Evolutionary conservation across 2,113 vertebrate species (phyloP).

Genomic region (Nematolebias whitei): DNA sequence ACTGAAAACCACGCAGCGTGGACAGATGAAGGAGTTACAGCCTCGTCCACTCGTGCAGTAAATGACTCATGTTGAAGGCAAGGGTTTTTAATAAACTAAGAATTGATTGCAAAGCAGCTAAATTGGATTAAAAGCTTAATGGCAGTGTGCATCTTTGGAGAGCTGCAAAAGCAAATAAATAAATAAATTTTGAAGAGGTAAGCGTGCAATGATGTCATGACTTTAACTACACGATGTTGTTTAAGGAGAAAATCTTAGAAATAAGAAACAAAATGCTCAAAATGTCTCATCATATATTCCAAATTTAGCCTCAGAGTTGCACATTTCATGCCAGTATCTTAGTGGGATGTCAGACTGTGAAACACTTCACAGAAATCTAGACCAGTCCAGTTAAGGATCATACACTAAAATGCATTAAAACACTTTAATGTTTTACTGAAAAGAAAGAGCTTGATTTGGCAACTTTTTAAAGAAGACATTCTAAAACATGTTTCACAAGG

Average conservation of each 20-base stretch:
- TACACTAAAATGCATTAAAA: too few species aligned
- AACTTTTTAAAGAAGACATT: too few species aligned
- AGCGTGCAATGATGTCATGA: slow-evolving; percentile 42
- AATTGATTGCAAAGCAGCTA: slow-evolving; percentile 25
- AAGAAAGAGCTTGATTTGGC: too few species aligned
- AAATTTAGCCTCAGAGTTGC: too few species aligned
- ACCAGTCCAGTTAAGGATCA: not conserved
- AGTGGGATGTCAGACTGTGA: not conserved
- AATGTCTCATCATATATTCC: too few species aligned
- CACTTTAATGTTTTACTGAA: too few species aligned
- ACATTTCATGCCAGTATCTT: too few species aligned
- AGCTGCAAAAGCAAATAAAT: slow-evolving; percentile 16
- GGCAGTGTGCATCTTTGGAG: slow-evolving; percentile 27
- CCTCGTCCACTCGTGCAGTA: slow-evolving; percentile 22
- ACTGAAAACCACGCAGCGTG: slow-evolving; percentile 23
- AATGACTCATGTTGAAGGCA: slow-evolving; percentile 31
- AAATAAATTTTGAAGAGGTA: slow-evolving; percentile 12
- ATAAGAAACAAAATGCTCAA: slow-evolving; percentile 7
- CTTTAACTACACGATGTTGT: too few species aligned
- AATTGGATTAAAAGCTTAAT: slow-evolving; percentile 31
- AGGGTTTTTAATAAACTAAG: slow-evolving; percentile 27
- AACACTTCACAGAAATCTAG: not conserved
- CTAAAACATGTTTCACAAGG: too few species aligned
- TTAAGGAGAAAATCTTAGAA: too few species aligned
- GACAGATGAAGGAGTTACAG: slow-evolving; percentile 26